phyloP scores from a whole-genome alignment of 2,797 vertebrate genomes.

The Etheostoma nigrum region DNA sequence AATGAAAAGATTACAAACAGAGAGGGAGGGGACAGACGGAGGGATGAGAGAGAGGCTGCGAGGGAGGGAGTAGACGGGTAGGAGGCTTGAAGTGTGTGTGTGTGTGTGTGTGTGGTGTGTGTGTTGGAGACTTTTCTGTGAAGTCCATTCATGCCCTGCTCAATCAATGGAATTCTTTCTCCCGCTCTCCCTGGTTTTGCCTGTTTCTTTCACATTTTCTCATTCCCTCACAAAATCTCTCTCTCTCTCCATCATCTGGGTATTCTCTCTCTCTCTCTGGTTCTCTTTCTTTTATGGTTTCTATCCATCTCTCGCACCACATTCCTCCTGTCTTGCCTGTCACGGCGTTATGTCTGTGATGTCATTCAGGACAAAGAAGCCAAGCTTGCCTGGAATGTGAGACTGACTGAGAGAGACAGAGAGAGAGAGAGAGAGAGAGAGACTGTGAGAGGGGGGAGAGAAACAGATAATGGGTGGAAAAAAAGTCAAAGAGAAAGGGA shows the following conservation, averaged over 20 bases:
- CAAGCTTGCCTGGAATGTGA: constrained; percentile 78
- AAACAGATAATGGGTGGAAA: constrained; percentile 41
- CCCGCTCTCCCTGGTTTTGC: constrained; percentile 57
- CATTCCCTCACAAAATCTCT: constrained; percentile 52
- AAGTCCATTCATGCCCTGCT: constrained; percentile 83
- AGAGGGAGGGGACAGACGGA: constrained; percentile 66
- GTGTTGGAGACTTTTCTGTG: constrained; percentile 67
- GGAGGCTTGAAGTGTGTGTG: constrained; percentile 53
- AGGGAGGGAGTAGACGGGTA: constrained; percentile 34
- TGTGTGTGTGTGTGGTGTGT: not conserved
- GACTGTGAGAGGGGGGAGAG: constrained; percentile 6
- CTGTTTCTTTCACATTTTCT: constrained; percentile 67
- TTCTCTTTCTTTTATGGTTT: constrained; percentile 56
- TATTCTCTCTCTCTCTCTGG: constrained; percentile 26
- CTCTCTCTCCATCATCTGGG: constrained; percentile 52
- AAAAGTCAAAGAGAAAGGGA: constrained; percentile 39
- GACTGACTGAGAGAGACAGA: constrained; percentile 51
- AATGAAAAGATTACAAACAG: constrained; percentile 78
- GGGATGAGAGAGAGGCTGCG: constrained; percentile 68
- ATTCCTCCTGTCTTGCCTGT: constrained; percentile 81
- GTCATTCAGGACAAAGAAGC: constrained; percentile 79
- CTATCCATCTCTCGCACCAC: constrained; percentile 57
- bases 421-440: not conserved
- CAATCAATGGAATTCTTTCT: constrained; percentile 86
- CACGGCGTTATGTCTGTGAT: constrained; percentile 81